Conservation (phyloP, 2,797 vertebrate species). For the Sphaeramia orbicularis region DNA sequence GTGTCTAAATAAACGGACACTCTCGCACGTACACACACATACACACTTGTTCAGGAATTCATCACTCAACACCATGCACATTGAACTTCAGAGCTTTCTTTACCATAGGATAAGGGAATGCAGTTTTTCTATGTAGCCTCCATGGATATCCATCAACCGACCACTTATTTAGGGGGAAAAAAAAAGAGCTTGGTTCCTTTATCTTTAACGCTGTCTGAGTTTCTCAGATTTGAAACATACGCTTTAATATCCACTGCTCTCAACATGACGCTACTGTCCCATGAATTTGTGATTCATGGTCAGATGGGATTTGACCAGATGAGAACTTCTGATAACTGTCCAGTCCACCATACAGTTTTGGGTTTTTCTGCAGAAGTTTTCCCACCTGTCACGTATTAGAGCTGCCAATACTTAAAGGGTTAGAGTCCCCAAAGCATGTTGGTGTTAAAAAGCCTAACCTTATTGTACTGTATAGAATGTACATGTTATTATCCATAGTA, state of each 20-base stretch:
- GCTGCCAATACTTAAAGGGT: conserved; percentile 16
- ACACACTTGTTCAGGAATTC: conserved; percentile 70
- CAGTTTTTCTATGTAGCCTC: conserved; percentile 49
- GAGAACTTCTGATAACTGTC: not conserved
- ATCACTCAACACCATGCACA: conserved; percentile 65
- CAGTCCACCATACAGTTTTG: conserved; percentile 1
- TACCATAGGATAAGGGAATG: conserved; percentile 57
- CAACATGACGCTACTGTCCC: conserved; percentile 43
- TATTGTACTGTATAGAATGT: not conserved
- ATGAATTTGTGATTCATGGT: conserved; percentile 43
- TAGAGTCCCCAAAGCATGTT: conserved; percentile 16
- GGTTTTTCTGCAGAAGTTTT: conserved; percentile 13
- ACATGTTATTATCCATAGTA: too few relatives aligned
- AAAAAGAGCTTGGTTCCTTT: conserved; percentile 26
- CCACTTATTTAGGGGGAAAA: conserved; percentile 5
- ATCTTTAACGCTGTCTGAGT: conserved; percentile 15
- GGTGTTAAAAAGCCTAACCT: conserved; percentile 4
- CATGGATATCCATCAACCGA: conserved; percentile 47
- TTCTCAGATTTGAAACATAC: conserved; percentile 66
- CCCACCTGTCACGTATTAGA: conserved; percentile 28
- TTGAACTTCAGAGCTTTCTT: conserved; percentile 58
- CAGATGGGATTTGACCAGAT: conserved; percentile 21
- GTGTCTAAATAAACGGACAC: conserved; percentile 74
- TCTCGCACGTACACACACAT: conserved; percentile 27
- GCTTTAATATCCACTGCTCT: conserved; percentile 34